Conservation (phyloP, 1,140 invertebrate genomes). For the Yoshiicerus persimilis region DNA sequence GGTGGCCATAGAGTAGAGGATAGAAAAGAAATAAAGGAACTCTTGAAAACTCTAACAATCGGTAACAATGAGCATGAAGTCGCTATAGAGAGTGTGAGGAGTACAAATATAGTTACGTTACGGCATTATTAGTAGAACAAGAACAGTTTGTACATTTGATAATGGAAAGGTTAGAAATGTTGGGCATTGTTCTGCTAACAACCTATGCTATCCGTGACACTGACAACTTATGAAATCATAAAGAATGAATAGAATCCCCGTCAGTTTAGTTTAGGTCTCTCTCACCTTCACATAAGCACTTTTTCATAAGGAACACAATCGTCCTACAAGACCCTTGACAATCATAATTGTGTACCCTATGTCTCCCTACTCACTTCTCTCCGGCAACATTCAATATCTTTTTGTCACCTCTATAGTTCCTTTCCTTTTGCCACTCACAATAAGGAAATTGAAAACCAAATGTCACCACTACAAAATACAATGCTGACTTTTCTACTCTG, state of each 20-base stretch:
- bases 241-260: neutral
- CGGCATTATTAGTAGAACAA: neutral
- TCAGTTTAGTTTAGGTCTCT: neutral
- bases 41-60: neutral
- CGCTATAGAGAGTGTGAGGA: no score
- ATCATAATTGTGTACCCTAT: neutral
- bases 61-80: neutral
- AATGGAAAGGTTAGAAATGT: neutral
- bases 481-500: neutral
- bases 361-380: neutral
- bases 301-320: neutral
- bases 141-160: neutral
- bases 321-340: neutral
- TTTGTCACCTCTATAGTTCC: neutral
- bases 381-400: neutral
- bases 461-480: slow-evolving; percentile 13
- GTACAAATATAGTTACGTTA: neutral
- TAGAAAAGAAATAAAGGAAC: neutral
- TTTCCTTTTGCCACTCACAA: neutral
- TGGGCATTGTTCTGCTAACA: neutral
- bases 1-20: neutral
- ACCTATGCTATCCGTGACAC: neutral
- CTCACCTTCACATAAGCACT: neutral
- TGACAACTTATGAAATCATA: slow-evolving; percentile 23
- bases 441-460: neutral